phyloP scores from a whole-genome alignment of 2,888 invertebrate genomes.

The Philhelius pedissequus region DNA sequence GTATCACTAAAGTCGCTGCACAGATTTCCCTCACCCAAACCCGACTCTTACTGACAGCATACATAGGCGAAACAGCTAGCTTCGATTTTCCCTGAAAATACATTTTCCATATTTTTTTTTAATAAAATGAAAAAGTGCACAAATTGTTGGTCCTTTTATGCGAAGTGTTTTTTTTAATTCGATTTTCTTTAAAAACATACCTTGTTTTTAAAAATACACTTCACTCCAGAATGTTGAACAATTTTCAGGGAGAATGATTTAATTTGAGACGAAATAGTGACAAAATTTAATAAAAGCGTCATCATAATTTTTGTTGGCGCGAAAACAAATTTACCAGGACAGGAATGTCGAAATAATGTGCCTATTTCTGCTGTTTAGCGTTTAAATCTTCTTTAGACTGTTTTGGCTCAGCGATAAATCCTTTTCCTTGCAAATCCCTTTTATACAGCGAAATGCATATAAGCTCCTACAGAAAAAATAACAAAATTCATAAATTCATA shows the following conservation, averaged over 20 bases:
- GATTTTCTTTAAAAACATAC: constrained; percentile 21
- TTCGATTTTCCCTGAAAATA: background rate
- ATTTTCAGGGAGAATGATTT: background rate
- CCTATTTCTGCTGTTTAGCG: background rate
- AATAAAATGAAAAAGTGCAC: background rate
- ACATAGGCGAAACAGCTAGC: constrained; percentile 17
- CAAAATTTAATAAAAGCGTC: constrained; percentile 31
- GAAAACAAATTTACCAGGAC: background rate
- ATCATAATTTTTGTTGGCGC: background rate
- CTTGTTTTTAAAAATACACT: background rate
- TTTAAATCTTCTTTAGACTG: background rate
- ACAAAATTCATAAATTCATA: constrained; percentile 4
- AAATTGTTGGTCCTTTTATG: background rate
- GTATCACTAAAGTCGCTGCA: constrained; percentile 20
- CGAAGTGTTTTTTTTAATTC: constrained; percentile 53
- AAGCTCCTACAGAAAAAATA: background rate
- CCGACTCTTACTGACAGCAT: constrained; percentile 53
- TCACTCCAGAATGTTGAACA: background rate
- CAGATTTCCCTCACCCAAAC: too few relatives aligned
- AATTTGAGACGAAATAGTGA: constrained; percentile 1
- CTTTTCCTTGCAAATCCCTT: background rate
- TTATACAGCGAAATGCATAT: background rate
- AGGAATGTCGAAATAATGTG: background rate
- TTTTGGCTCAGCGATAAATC: background rate
- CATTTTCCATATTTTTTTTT: background rate